phyloP scores from a whole-genome alignment of 2,797 vertebrate species.

The Falco rusticolus region DNA sequence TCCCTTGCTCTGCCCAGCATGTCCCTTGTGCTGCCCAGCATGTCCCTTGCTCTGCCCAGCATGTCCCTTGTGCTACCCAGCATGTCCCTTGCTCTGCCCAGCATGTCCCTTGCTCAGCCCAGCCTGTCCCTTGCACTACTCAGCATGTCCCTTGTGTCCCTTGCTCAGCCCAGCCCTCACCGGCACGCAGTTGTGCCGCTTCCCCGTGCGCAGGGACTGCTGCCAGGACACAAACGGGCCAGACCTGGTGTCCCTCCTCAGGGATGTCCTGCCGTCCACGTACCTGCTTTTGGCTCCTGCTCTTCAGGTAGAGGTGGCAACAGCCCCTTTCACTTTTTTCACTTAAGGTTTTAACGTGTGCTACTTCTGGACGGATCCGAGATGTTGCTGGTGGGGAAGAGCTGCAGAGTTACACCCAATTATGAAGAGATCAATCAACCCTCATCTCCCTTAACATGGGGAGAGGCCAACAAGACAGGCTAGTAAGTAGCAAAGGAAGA shows the following conservation, averaged over 20 bases:
- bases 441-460: neutral
- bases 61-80: no score
- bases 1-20: neutral
- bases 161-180: no score
- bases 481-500: neutral
- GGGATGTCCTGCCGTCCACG: neutral
- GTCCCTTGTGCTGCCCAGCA: no score
- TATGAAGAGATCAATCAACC: neutral
- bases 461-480: neutral
- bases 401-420: neutral
- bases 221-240: fast-evolving
- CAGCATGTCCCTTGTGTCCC: no score
- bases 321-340: neutral
- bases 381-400: neutral
- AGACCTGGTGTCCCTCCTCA: neutral
- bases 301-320: neutral
- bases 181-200: no score
- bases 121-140: no score
- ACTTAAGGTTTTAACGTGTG: neutral
- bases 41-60: neutral
- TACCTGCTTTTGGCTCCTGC: neutral
- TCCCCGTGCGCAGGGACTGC: neutral
- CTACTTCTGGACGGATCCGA: neutral
- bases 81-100: no score
- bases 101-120: no score